Evolutionary conservation across 1,140 invertebrate genomes (phyloP).

Genomic region (Lerema accius): DNA sequence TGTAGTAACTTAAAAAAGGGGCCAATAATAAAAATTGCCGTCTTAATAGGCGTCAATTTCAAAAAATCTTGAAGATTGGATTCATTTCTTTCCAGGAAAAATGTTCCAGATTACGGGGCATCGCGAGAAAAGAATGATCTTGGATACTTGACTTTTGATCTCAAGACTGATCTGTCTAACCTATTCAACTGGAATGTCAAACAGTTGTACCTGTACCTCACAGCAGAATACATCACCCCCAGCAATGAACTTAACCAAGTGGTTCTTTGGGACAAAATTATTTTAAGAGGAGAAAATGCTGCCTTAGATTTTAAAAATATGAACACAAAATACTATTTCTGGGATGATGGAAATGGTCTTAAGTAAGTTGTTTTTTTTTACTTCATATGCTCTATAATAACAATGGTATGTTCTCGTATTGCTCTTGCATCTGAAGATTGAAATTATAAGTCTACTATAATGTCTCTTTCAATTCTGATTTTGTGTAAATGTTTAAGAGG

Average conservation of each 20-base stretch:
- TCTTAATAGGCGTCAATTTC: no score
- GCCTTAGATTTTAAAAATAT: slow-evolving; percentile 96
- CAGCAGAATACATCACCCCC: slow-evolving; percentile 96
- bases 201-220: slow-evolving; percentile 97
- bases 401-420: no score
- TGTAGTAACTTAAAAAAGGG: no score
- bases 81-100: slow-evolving; percentile 89
- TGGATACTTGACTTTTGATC: slow-evolving; percentile 96
- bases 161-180: slow-evolving; percentile 94
- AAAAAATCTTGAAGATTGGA: background rate
- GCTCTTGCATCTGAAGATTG: no score
- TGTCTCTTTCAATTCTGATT: no score
- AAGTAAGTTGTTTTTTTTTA: no score
- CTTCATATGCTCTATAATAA: no score
- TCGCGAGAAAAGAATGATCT: slow-evolving; percentile 97
- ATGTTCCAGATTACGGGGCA: slow-evolving; percentile 97
- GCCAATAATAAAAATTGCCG: background rate
- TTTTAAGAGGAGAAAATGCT: slow-evolving; percentile 96
- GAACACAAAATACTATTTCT: slow-evolving; percentile 99
- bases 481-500: no score
- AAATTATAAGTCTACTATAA: no score
- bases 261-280: slow-evolving; percentile 99
- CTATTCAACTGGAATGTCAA: slow-evolving; percentile 99
- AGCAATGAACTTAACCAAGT: slow-evolving; percentile 97
- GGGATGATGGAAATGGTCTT: slow-evolving; percentile 99